phyloP scores from a whole-genome alignment of 2,888 invertebrate genomes.

The Drosophila monieri region DNA sequence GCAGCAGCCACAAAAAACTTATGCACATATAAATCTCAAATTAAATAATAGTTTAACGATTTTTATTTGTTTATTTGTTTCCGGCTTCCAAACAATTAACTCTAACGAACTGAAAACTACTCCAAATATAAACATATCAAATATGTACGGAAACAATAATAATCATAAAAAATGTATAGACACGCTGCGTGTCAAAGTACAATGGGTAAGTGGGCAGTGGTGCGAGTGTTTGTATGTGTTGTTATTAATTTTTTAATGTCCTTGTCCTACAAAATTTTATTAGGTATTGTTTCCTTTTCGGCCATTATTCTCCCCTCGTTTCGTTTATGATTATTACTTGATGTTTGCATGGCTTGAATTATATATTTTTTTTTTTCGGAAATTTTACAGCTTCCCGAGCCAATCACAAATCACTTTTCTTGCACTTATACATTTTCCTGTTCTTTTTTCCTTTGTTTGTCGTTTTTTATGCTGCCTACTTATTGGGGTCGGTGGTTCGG shows the following conservation, averaged over 20 bases:
- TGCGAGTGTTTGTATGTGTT: neutral
- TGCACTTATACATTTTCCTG: conserved; percentile 35
- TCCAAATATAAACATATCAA: conserved; percentile 41
- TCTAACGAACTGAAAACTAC: conserved; percentile 71
- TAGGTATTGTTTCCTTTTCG: conserved; percentile 25
- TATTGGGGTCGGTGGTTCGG: conserved; percentile 25
- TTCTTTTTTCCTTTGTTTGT: conserved; percentile 37
- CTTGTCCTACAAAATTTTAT: conserved; percentile 40
- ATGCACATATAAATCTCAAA: conserved; percentile 38
- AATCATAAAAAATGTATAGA: conserved; percentile 59
- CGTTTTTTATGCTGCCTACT: conserved; percentile 24
- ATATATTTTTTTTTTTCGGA: conserved; percentile 27
- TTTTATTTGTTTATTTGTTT: conserved; percentile 53
- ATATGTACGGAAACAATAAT: conserved; percentile 34
- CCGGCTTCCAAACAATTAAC: conserved; percentile 69
- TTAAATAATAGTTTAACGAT: conserved; percentile 50
- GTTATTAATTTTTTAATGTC: conserved; percentile 54
- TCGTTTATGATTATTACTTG: conserved; percentile 50
- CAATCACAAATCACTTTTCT: conserved; percentile 61
- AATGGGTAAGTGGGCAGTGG: conserved; percentile 78
- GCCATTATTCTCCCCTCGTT: conserved; percentile 16
- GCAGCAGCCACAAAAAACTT: conserved; percentile 33
- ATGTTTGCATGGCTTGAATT: conserved; percentile 16
- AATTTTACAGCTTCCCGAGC: conserved; percentile 47
- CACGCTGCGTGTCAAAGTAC: conserved; percentile 80